phyloP scores from a whole-genome alignment of 2,888 invertebrate genomes.

The Amblyjoppa fuscipennis region DNA sequence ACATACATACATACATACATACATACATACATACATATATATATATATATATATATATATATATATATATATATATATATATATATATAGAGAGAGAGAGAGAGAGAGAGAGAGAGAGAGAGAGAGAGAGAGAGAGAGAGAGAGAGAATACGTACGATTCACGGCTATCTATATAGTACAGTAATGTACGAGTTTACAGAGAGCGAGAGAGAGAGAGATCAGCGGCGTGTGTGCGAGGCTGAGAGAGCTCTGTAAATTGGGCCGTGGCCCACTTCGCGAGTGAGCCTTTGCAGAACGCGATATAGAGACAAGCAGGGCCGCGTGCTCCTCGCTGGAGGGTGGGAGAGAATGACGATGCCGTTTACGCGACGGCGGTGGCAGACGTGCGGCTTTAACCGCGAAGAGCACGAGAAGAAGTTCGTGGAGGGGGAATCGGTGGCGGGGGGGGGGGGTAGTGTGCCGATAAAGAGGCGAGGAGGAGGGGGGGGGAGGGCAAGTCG shows the following conservation, averaged over 20 bases:
- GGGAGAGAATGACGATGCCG: constrained; percentile 39
- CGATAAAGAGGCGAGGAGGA: not conserved
- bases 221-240: constrained; percentile 72
- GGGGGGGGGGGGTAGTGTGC: not conserved
- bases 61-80: no score
- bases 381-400: constrained; percentile 4
- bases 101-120: no score
- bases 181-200: constrained; percentile 27
- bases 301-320: constrained; percentile 61
- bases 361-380: not conserved
- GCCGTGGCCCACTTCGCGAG: constrained; percentile 83
- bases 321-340: constrained; percentile 49
- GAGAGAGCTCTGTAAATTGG: constrained; percentile 82
- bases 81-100: no score
- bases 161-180: constrained; percentile 31
- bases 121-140: no score
- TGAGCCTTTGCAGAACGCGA: constrained; percentile 66
- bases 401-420: not conserved
- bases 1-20: no score
- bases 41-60: no score
- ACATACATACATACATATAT: no score
- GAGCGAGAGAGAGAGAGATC: constrained; percentile 15
- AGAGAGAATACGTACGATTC: constrained; percentile 30
- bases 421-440: not conserved
- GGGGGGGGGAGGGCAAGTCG: not conserved